phyloP scores from a whole-genome alignment of 2,888 invertebrate species.

The Oxystoma pomonae region DNA sequence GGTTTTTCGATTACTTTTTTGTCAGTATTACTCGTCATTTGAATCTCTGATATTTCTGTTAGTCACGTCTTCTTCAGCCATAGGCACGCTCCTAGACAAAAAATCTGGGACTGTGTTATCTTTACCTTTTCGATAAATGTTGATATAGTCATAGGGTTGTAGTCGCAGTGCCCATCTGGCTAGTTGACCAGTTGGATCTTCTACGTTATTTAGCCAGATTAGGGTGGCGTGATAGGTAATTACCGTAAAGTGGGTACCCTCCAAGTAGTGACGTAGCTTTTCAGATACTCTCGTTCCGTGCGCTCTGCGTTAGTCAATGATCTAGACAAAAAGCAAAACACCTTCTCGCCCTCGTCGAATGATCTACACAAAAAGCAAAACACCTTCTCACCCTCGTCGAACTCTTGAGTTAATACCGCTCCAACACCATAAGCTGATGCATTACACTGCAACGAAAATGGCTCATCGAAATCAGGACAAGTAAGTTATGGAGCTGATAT shows the following conservation, averaged over 20 bases:
- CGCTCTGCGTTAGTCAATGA: conserved; percentile 22
- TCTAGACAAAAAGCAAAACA: conserved; percentile 21
- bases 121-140: conserved; percentile 22
- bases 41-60: background rate
- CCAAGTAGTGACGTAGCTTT: conserved; percentile 23
- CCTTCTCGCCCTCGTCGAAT: conserved; percentile 18
- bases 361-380: conserved; percentile 24
- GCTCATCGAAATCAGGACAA: conserved; percentile 24
- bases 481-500: no score
- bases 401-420: no score
- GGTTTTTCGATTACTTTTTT: conserved; percentile 1
- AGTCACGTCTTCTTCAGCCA: conserved; percentile 2
- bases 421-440: no score
- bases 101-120: conserved; percentile 23
- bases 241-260: conserved; percentile 23
- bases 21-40: background rate
- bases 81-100: conserved; percentile 19
- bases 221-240: conserved; percentile 25
- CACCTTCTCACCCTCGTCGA: conserved; percentile 25
- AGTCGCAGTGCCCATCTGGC: conserved; percentile 24
- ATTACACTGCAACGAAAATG: background rate
- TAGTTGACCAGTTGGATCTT: conserved; percentile 22
- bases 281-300: conserved; percentile 18
- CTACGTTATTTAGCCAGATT: conserved; percentile 21
- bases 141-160: conserved; percentile 20